Evolutionary conservation across 2,113 vertebrate genomes (phyloP).

Genomic region (Marmota flaviventris): DNA sequence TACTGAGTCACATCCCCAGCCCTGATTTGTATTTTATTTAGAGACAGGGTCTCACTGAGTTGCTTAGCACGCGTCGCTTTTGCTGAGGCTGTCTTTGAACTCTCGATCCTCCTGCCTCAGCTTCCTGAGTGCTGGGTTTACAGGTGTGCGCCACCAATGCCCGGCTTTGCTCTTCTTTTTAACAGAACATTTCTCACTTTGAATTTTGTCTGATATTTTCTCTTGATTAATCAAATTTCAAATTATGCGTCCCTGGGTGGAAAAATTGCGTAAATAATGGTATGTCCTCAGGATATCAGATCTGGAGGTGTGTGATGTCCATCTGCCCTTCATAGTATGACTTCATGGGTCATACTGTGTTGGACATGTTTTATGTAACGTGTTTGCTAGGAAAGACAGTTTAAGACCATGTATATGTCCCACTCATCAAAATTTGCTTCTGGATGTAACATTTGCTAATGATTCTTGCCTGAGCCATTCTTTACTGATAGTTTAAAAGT

Average conservation of each 20-base stretch:
- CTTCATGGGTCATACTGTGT: neutral
- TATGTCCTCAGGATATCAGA: neutral
- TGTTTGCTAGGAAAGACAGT: slow-evolving; percentile 12
- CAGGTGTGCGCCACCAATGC: too few species aligned
- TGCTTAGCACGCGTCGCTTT: too few species aligned
- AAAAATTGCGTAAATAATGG: slow-evolving; percentile 16
- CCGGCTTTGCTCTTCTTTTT: neutral
- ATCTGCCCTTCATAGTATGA: neutral
- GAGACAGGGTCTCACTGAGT: too few species aligned
- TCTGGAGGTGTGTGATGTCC: neutral
- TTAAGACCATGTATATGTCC: slow-evolving; percentile 12
- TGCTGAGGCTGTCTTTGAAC: too few species aligned
- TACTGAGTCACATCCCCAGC: too few species aligned
- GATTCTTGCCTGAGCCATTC: neutral
- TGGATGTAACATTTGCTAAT: neutral
- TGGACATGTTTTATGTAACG: neutral
- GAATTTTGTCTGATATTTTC: neutral
- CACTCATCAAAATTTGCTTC: neutral
- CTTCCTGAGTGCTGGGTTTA: too few species aligned
- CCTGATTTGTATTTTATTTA: too few species aligned
- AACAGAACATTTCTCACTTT: slow-evolving; percentile 17
- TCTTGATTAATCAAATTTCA: slow-evolving; percentile 40
- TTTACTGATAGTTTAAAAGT: slow-evolving; percentile 28
- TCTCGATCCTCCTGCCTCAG: too few species aligned
- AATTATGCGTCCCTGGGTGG: neutral